Evolutionary conservation across 2,797 vertebrate genomes (phyloP).

Genomic region (Chelidonichthys spinosus): DNA sequence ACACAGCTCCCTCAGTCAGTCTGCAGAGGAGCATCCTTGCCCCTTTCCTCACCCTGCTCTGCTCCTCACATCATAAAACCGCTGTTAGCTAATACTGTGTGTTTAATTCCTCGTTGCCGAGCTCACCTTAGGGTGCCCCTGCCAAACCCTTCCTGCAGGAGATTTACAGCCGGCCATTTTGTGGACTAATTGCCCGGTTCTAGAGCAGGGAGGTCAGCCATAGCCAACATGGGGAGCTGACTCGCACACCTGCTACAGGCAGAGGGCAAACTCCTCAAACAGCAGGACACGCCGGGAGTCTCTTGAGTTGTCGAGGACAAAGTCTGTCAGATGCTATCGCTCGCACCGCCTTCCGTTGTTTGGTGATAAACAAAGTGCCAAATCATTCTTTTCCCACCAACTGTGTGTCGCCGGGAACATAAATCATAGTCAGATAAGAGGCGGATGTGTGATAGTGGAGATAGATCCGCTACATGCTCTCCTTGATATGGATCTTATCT

Average conservation of each 20-base stretch:
- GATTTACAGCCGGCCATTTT: conserved; percentile 84
- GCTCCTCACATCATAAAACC: conserved; percentile 72
- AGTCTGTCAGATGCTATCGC: conserved; percentile 40
- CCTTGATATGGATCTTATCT: conserved; percentile 73
- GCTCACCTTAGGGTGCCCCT: conserved; percentile 76
- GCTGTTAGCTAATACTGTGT: conserved; percentile 73
- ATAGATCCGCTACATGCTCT: conserved; percentile 46
- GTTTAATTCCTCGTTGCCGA: conserved; percentile 76
- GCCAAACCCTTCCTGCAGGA: conserved; percentile 71
- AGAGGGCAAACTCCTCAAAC: conserved; percentile 49
- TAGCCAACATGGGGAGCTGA: conserved; percentile 47
- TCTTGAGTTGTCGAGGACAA: conserved; percentile 58
- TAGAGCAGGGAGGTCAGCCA: conserved; percentile 74
- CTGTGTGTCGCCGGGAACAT: conserved; percentile 43
- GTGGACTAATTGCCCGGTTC: conserved; percentile 79
- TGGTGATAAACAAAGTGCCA: conserved; percentile 56
- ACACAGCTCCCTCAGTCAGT: conserved; percentile 35
- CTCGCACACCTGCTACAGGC: conserved; percentile 61
- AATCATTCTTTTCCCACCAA: conserved; percentile 33
- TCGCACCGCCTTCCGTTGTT: conserved; percentile 40
- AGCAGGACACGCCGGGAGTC: conserved; percentile 58
- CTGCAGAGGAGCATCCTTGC: conserved; percentile 44
- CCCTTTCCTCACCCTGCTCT: conserved; percentile 38
- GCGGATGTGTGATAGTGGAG: conserved; percentile 53
- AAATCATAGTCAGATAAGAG: conserved; percentile 71